Conservation (phyloP, 1,140 invertebrate genomes). For the Drosophila malerkotliana region DNA sequence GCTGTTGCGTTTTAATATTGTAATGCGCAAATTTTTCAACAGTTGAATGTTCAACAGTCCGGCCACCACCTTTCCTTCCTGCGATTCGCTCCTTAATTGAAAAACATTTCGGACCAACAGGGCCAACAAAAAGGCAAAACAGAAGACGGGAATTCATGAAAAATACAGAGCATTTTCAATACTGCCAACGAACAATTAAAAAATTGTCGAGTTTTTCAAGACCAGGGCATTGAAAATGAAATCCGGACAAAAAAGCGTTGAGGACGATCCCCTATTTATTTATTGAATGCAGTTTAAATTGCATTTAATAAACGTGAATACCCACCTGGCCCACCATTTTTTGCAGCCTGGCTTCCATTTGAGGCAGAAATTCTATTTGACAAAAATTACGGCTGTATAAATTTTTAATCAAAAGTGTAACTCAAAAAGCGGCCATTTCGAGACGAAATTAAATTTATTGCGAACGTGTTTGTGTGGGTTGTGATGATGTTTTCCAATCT, state of each 20-base stretch:
- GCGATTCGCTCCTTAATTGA: slow-evolving; percentile 60
- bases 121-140: neutral
- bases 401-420: slow-evolving; percentile 35
- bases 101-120: slow-evolving; percentile 57
- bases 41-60: too few species aligned
- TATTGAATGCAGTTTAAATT: slow-evolving; percentile 73
- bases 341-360: neutral
- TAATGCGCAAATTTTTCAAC: slow-evolving; percentile 73
- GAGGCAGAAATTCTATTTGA: slow-evolving; percentile 18
- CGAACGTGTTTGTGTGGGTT: slow-evolving; percentile 7
- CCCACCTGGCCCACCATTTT: neutral
- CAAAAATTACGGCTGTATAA: slow-evolving; percentile 29
- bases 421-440: slow-evolving; percentile 29
- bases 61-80: slow-evolving; percentile 13
- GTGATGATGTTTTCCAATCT: slow-evolving; percentile 34
- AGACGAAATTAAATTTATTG: slow-evolving; percentile 31
- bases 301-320: slow-evolving; percentile 66
- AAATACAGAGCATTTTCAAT: slow-evolving; percentile 16
- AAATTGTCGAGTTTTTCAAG: slow-evolving; percentile 38
- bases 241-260: slow-evolving; percentile 20
- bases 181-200: slow-evolving; percentile 56
- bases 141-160: slow-evolving; percentile 40
- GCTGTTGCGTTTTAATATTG: slow-evolving; percentile 76
- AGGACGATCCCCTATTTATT: slow-evolving; percentile 59
- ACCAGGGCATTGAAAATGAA: slow-evolving; percentile 38